Evolutionary conservation across 2,888 invertebrate genomes (phyloP), one percentile per base, ranked within the genome.

Genomic region (Pelosia muscerda): DNA sequence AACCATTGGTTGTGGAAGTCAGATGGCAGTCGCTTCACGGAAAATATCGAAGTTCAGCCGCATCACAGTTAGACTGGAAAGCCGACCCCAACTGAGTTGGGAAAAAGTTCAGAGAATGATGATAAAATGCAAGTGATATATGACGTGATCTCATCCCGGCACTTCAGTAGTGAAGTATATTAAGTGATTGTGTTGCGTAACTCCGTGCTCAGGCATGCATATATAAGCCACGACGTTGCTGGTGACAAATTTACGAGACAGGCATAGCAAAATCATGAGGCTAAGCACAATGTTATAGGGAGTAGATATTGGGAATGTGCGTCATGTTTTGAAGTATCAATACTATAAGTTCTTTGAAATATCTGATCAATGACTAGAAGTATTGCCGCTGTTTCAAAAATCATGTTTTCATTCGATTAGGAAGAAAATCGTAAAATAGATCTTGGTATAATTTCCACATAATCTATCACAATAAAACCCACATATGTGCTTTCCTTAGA

Each of bases 161-260:
- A 63, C 54, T 60, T 28, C 26, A 55, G 54, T 34, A 9, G 9
- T 49, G 42, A 26, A 74, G 75, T 79, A 79, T 72, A 69, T 81
- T 79, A 81, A 81, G 74, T 77, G 73, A 73, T 73, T 73, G 63
- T 71, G 66, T 61, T 63, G 42, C 58, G 65, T 74, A 72, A 69
- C 68, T 55, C 66, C 53, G 70, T 67, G 63, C 63, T 75, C 71
- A 70, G 78, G 67, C 71, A 69, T 67, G 70, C 76, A 74, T 69
- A 72, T 56, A 71, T 63, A 74, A 66, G 55, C 62, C 68, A 74
- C 72, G 71, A 65, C 26, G 71, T 66, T 64, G 69, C 66, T 61
- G 56, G 66, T 68, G 69, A 73, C 49, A 49, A 71, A 78, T 76
- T 78, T 76, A 79, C 63, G 79, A 81, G 81, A 63, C 71, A 68